Evolutionary conservation across 2,797 vertebrate genomes (phyloP), one percentile per base, ranked within the genome.

Genomic region (Notoglanidium macrostoma): DNA sequence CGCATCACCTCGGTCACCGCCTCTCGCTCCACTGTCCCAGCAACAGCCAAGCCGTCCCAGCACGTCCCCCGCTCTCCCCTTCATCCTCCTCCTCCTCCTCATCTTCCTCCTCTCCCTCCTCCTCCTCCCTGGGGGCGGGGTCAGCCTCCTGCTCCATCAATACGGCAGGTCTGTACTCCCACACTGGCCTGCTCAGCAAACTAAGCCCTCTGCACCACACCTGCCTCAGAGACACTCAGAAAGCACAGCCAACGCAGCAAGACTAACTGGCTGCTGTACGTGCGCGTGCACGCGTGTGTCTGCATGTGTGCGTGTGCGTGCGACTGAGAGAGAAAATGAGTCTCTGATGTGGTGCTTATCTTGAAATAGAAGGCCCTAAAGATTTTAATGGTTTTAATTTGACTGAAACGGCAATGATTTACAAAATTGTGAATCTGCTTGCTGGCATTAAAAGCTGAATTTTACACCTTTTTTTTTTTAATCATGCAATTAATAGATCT

Each of bases 91-190:
- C 90, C 72, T 89, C 93, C 82, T 87, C 86, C 70, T 91, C 93
- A 77, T 86, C 89, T 9, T 92, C 90, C 17, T 90, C 89, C 21
- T 94, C 95, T 88, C 92, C 95, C 76, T 93, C 94, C 19, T 94
- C 94, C n/a, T 93, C 93, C 83, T 95, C 94, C 61, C 93, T 95
- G 67, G 95, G 94, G 89, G 65, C 92, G 93, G 89, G 92, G 95
- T 91, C 96, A 95, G 91, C 97, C 87, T 94, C 96, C 8, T 92
- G 92, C 87, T 94, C 97, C 90, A 94, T 97, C 94, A 95, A 92
- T 92, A 91, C 95, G 93, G 94, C 97, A 97, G 97, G 97, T 98
- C 94, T 95, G 97, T 98, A 96, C 93, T 90, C 93, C 57, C 84
- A 85, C 84, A 77, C 57, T 4, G 57, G 59, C n/a, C 59, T 85